Base-by-base conservation (phyloP, 2,113 vertebrate genomes). In the Clarias magur region DNA sequence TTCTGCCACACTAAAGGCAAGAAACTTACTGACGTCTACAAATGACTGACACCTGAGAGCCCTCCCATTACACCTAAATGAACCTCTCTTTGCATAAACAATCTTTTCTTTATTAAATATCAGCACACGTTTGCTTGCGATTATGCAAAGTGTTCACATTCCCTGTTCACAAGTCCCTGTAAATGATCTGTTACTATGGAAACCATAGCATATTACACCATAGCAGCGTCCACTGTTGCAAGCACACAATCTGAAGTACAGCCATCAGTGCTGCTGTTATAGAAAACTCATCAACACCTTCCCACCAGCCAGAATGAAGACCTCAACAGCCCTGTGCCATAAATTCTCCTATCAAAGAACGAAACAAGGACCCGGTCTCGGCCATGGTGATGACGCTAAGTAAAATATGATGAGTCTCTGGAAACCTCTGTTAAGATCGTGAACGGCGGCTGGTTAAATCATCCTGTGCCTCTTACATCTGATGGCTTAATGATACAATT, bases 401-500 rank as follows among this genome's bases (percentile, higher is more conserved):
- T 60, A 80, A 80, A 60, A 80, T 59, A 19, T 1, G 27, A 21
- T 30, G 54, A 57, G 78, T 27, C 53, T 17, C 53, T 79, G 53
- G 53, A 57, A 79, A 56, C n/a, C 25, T 79, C 76, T 56, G 53
- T 57, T 56, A 57, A 30, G 57, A 56, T 54, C 17, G 53, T 57
- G 76, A 79, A 27, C 25, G 56, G 76, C 27, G 25, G 76, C 56
- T 80, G 79, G 53, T 80, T 59, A 80, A 80, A 80, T 80, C 79
- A 80, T 34, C 79, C 19, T 80, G 57, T 80, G 57, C 57, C 19
- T 80, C 79, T 80, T 60, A 59, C 19, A 30, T 60, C 27, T 38
- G 79, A 80, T 80, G 79, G 79, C 79, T 80, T 80, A 80, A 80
- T 80, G 56, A 80, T 38, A 59, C 56, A 80, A 60, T 80, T 80